These are phyloP conservation scores for Dipodomys stephensi DNA, from an alignment of 2,113 vertebrate species.

Conservation along the genomic window DNA sequence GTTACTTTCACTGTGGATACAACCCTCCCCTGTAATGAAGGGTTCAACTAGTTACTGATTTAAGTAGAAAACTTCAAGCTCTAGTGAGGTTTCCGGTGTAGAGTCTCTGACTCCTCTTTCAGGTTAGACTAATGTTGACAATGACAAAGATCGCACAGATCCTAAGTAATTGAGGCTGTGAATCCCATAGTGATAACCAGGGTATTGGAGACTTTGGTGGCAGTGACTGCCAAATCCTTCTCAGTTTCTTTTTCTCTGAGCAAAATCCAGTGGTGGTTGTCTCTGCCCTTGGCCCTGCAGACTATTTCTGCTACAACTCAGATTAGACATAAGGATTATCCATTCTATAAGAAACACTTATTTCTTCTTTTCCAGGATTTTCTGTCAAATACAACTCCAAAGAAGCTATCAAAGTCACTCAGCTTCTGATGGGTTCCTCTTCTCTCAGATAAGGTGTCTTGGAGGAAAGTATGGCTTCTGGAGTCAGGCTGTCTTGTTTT, in stretches of 20 bases:
- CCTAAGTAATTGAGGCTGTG: neutral
- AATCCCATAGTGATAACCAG: neutral
- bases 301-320: neutral
- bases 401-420: neutral
- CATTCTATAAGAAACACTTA: neutral
- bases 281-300: neutral
- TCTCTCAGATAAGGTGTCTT: neutral
- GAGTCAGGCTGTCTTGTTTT: neutral
- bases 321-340: neutral
- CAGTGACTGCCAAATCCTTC: neutral
- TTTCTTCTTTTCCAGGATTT: neutral
- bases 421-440: neutral
- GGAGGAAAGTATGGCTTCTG: neutral
- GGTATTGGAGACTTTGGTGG: neutral
- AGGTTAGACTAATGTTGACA: neutral
- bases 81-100: neutral
- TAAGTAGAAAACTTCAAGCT: neutral
- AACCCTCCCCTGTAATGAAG: neutral
- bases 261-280: too few species aligned
- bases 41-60: too few species aligned
- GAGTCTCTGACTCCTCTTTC: neutral
- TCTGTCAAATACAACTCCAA: neutral
- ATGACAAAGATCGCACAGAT: neutral
- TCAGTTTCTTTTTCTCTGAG: neutral
- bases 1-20: neutral